Percentiles rank a stretch among this genome's conserved stretches.
phyloP scores from a whole-genome alignment of 2,888 invertebrate genomes.

The Nycteola revayana region DNA sequence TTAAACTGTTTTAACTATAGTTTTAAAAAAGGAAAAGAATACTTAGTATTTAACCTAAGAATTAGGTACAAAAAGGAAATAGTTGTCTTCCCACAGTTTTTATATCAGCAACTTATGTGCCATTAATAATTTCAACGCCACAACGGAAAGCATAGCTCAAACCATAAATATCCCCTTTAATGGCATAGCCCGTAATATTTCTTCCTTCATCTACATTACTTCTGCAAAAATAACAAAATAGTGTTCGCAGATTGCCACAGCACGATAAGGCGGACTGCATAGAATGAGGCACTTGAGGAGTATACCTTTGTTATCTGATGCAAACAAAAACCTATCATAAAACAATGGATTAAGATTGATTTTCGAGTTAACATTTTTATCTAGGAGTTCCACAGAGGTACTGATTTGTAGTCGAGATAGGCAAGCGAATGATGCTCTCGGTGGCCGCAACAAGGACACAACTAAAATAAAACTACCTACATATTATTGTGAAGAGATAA shows the following conservation, averaged over 20 bases:
- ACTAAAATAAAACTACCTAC: conserved; percentile 67
- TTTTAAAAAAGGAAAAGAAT: too few species aligned
- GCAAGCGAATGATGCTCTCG: conserved; percentile 66
- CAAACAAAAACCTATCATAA: conserved; percentile 53
- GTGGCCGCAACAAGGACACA: conserved; percentile 64
- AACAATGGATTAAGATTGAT: conserved; percentile 43
- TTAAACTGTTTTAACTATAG: too few species aligned
- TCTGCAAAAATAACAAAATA: conserved; percentile 76
- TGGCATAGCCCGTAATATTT: conserved; percentile 64
- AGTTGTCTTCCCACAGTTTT: conserved; percentile 24
- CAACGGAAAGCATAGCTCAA: conserved; percentile 49
- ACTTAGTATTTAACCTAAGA: too few species aligned
- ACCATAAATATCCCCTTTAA: conserved; percentile 63
- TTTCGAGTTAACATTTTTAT: conserved; percentile 46
- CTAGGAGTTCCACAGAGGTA: conserved; percentile 56
- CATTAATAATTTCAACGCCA: conserved; percentile 67
- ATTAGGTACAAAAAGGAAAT: too few species aligned
- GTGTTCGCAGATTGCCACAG: conserved; percentile 62
- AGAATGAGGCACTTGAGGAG: conserved; percentile 55
- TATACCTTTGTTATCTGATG: conserved; percentile 49
- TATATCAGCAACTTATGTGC: conserved; percentile 39
- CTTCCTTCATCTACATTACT: conserved; percentile 71
- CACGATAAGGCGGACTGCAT: conserved; percentile 66
- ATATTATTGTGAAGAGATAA: conserved; percentile 53
- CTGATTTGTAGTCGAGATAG: conserved; percentile 71